Base-by-base conservation (phyloP, 2,888 invertebrate species). In the Aphidoletes aphidimyza region DNA sequence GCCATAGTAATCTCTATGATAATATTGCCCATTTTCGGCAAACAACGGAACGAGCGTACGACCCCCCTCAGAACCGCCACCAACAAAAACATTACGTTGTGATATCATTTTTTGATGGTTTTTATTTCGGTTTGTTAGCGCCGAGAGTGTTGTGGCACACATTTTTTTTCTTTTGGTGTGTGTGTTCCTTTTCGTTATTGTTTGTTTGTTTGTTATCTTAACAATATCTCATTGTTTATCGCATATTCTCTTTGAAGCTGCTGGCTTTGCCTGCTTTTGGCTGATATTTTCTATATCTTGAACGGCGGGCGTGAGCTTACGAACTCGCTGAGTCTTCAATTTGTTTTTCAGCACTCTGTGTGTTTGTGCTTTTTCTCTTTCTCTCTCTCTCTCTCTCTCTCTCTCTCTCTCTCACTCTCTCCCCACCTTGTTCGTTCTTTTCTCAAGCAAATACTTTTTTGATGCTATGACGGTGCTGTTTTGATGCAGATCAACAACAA, bases 91-190 rank as follows among this genome's bases (percentile, higher is more conserved):
- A 69, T 69, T 69, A 30, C 69, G 30, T 34, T 69, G 69, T 69
- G 69, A 69, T 69, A 69, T 69, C 30, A 69, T 69, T 69, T 69
- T 69, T 69, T 69, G 69, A n/a, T 30, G 69, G 69, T 69, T 69
- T 69, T 69, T 69, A 69, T 69, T 69, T 69, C 69, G 69, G 69
- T 69, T 69, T 69, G 69, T 69, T 69, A 69, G 34, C 69, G 69
- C 30, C 69, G 69, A 69, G 69, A 69, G 69, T 69, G 69, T 69
- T 14, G 69, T 69, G 34, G 30, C 69, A 69, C 69, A n/a, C n/a
- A n/a, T n/a, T n/a, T n/a, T n/a, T n/a, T n/a, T n/a, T n/a, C n/a
- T n/a, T n/a, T n/a, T n/a, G n/a, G n/a, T n/a, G n/a, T n/a, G n/a
- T n/a, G n/a, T 69, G 26, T 69, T 69, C 30, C 69, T 69, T 30